These are phyloP conservation scores for Ophioderma brevispina DNA, from an alignment of 35 echinoderm and acorn worm genomes.

Conservation along the genomic window DNA sequence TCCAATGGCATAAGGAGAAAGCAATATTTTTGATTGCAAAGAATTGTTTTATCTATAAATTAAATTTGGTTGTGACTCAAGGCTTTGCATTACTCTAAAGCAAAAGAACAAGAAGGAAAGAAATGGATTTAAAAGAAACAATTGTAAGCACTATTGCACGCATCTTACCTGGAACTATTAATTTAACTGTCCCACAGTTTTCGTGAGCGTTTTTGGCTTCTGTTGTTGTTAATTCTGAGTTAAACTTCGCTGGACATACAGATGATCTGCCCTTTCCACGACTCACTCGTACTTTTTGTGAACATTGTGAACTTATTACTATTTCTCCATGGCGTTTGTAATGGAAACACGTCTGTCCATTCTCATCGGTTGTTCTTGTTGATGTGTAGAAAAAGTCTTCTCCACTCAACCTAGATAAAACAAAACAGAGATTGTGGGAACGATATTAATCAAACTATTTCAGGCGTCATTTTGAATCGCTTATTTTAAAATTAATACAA, in stretches of 20 bases:
- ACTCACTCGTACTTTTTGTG: neutral
- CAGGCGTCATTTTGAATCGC: too few species aligned
- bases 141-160: too few species aligned
- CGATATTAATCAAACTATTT: too few species aligned
- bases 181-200: neutral
- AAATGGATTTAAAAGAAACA: too few species aligned
- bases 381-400: neutral
- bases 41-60: too few species aligned
- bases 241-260: conserved; percentile 19
- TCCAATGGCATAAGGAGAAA: too few species aligned
- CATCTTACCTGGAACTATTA: neutral
- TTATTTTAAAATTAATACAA: too few species aligned
- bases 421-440: too few species aligned
- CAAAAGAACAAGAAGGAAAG: too few species aligned
- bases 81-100: too few species aligned
- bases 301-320: neutral
- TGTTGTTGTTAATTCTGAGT: neutral
- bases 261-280: conserved; percentile 16
- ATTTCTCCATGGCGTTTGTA: conserved; percentile 16
- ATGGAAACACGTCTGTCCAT: conserved; percentile 31
- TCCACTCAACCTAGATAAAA: neutral
- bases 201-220: neutral
- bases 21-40: too few species aligned
- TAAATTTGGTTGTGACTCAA: too few species aligned
- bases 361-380: neutral